Conservation (phyloP, 2,797 vertebrate species). For the Intellagama lesueurii region DNA sequence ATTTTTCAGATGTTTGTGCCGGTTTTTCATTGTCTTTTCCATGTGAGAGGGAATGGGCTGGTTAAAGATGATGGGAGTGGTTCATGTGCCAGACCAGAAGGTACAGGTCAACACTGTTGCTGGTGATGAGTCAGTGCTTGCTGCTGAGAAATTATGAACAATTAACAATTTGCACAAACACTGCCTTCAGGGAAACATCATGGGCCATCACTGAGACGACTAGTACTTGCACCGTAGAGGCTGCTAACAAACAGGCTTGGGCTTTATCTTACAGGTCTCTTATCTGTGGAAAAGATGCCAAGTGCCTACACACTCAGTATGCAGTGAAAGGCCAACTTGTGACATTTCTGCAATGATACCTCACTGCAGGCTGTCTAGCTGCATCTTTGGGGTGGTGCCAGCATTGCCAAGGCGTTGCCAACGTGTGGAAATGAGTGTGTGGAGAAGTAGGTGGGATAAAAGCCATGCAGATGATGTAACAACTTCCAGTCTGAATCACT, state of each 20-base stretch:
- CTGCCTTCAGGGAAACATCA: fast-evolving
- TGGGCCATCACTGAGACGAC: background rate
- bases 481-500: background rate
- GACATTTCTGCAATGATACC: background rate
- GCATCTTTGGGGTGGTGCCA: background rate
- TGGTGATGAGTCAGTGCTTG: conserved; percentile 38
- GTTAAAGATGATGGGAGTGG: background rate
- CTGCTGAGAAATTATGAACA: conserved; percentile 32
- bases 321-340: background rate
- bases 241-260: background rate
- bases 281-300: conserved; percentile 11
- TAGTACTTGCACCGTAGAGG: background rate
- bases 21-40: conserved; percentile 21
- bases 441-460: background rate
- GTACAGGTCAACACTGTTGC: conserved; percentile 2
- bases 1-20: conserved; percentile 38
- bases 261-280: background rate
- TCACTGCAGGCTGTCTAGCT: background rate
- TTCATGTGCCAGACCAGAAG: conserved; percentile 8
- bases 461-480: background rate
- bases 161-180: background rate
- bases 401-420: background rate
- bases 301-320: background rate
- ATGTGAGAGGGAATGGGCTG: background rate
- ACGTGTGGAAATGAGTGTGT: background rate